Percentiles rank a stretch among this genome's conserved stretches.
These are phyloP conservation scores for Sarcophaga caerulescens DNA, from an alignment of 2,888 invertebrate species.

Conservation along the genomic window DNA sequence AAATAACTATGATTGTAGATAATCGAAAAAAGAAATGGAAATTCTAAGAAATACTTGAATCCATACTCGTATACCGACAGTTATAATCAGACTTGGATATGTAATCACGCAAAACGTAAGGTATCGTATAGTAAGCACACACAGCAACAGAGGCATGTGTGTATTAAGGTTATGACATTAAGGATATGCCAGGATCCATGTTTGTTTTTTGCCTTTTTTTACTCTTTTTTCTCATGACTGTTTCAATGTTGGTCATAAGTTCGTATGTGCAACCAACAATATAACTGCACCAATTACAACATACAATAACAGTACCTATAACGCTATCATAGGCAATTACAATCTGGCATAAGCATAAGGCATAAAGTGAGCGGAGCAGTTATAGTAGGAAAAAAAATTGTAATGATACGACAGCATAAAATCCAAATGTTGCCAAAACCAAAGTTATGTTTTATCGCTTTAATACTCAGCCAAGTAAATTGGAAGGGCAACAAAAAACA, in stretches of 20 bases:
- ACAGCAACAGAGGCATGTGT: not conserved
- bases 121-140: not conserved
- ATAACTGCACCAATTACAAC: not conserved
- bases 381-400: constrained; percentile 13
- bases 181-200: not conserved
- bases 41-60: not conserved
- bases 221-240: not conserved
- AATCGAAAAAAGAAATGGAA: not conserved
- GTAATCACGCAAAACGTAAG: not conserved
- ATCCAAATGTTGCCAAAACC: constrained; percentile 60
- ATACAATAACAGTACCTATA: not conserved
- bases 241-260: no score
- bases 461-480: not conserved
- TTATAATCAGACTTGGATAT: not conserved
- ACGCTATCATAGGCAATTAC: constrained; percentile 51
- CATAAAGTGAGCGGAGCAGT: not conserved
- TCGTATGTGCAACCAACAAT: not conserved
- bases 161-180: not conserved
- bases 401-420: constrained; percentile 43
- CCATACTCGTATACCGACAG: not conserved
- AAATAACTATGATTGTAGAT: not conserved
- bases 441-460: constrained; percentile 51
- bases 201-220: not conserved
- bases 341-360: constrained; percentile 34
- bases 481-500: not conserved